Base-by-base conservation (phyloP, 2,113 vertebrate genomes). In the Microtus montanus region DNA sequence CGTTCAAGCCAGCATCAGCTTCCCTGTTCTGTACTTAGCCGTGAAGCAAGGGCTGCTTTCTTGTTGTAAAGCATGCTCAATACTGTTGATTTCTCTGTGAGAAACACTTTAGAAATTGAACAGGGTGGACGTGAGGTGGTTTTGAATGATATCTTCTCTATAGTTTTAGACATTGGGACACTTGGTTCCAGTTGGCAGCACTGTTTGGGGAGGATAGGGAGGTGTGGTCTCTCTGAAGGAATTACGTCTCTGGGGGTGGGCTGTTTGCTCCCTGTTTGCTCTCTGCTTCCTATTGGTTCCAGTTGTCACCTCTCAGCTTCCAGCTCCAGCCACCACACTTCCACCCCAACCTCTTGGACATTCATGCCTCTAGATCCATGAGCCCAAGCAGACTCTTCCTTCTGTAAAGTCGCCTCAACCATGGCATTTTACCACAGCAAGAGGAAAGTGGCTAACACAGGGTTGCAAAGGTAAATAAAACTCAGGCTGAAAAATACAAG, bases 401-500 rank as follows among this genome's bases (percentile, higher is more conserved):
- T 38, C 52, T 61, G 3, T 15, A 82, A 82, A 8, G 13, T 14
- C 8, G 4, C 54, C 2, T 38, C 35, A 5, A 26, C 4, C 13
- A 2, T 61, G 54, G n/a, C 61, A n/a, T 82, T 61, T n/a, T 82
- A 82, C 13, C 79, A 82, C 79, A 38, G 22, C 20, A 8, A 61
- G 4, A 61, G 35, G 28, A 83, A 9, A 61, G 22, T 26, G 15
- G 61, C 19, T 80, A n/a, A 80, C 22, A 80, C 3, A 41, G 12
- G 35, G n/a, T 28, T 83, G 7, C 79, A 73, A 52, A n/a, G 19
- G 64, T 24, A 71, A 78, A 75, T 49, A 26, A 58, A 94, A 74
- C 68, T 7, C 12, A 70, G 20, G 49, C 20, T 95, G 92, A 86
- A 77, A 75, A 94, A 89, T 47, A 47, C 77, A 87, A 71, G 73